These are phyloP conservation scores for Pseudomyrmex cubaensis DNA, from an alignment of 1,140 invertebrate species.

Conservation along the genomic window DNA sequence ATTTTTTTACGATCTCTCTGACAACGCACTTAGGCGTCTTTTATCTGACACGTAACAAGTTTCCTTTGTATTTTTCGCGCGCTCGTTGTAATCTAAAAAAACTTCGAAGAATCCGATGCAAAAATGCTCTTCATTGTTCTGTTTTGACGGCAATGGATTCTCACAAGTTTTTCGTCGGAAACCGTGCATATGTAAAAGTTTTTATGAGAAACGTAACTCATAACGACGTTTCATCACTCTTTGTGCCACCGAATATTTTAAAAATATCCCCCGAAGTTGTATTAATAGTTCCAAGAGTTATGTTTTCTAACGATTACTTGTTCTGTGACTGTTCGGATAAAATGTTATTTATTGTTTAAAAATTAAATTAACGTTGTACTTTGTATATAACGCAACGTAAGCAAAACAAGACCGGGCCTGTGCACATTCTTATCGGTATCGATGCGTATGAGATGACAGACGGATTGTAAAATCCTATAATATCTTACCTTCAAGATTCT, in stretches of 20 bases:
- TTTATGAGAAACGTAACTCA: constrained; percentile 1
- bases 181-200: background rate
- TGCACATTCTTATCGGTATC: constrained; percentile 20
- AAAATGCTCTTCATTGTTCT: constrained; percentile 18
- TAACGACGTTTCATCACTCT: constrained; percentile 10
- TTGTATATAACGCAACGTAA: constrained; percentile 4
- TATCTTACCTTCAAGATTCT: constrained; percentile 22
- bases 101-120: constrained; percentile 31
- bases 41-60: constrained; percentile 11
- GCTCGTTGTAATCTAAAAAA: constrained; percentile 43
- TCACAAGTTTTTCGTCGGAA: constrained; percentile 13
- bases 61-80: constrained; percentile 13
- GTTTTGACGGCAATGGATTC: constrained; percentile 13
- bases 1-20: constrained; percentile 39
- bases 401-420: constrained; percentile 24
- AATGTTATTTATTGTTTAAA: constrained; percentile 41
- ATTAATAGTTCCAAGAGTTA: constrained; percentile 15
- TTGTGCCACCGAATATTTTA: constrained; percentile 11
- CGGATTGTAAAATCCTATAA: background rate
- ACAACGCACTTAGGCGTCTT: constrained; percentile 1
- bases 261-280: constrained; percentile 6
- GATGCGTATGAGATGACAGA: background rate
- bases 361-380: background rate
- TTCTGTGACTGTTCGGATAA: constrained; percentile 14
- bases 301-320: constrained; percentile 7